A percentile compares a stretch with the other conserved stretches of the same genome.
These are phyloP conservation scores for Hanleya hanleyi DNA, from an alignment of 2,888 invertebrate genomes.

Conservation along the genomic window DNA sequence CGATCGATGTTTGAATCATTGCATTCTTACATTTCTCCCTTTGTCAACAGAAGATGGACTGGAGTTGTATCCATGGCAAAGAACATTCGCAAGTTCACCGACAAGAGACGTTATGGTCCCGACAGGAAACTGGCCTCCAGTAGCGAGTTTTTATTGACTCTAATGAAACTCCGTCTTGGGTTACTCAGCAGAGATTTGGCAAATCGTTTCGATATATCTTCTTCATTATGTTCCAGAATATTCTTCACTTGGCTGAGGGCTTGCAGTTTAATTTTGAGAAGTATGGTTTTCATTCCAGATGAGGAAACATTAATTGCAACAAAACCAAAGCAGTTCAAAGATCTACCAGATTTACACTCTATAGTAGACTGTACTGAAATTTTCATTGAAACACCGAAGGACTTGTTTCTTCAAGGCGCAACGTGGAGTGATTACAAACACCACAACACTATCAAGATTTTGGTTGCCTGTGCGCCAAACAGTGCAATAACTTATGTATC, in stretches of 20 bases:
- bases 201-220: slow-evolving; percentile 30
- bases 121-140: slow-evolving; percentile 27
- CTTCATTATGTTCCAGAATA: slow-evolving; percentile 22
- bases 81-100: slow-evolving; percentile 12
- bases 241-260: slow-evolving; percentile 33
- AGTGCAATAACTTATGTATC: slow-evolving; percentile 34
- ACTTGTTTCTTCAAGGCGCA: slow-evolving; percentile 27
- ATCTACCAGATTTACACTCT: slow-evolving; percentile 24
- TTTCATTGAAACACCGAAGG: slow-evolving; percentile 36
- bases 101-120: slow-evolving; percentile 20
- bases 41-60: slow-evolving; percentile 33
- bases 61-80: slow-evolving; percentile 18
- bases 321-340: slow-evolving; percentile 25
- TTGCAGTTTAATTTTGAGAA: slow-evolving; percentile 4
- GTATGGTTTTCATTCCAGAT: slow-evolving; percentile 23
- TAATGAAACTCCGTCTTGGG: slow-evolving; percentile 7
- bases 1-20: slow-evolving; percentile 24
- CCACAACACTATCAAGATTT: slow-evolving; percentile 42
- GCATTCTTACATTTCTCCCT: slow-evolving; percentile 23
- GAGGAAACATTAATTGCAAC: slow-evolving; percentile 23
- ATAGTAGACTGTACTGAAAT: slow-evolving; percentile 24
- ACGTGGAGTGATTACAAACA: slow-evolving; percentile 47
- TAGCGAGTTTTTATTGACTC: slow-evolving; percentile 30
- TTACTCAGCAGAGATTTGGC: slow-evolving; percentile 21
- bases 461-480: slow-evolving; percentile 38